Base-by-base conservation (phyloP, 1,140 invertebrate species). In the Drosophila sp. region DNA sequence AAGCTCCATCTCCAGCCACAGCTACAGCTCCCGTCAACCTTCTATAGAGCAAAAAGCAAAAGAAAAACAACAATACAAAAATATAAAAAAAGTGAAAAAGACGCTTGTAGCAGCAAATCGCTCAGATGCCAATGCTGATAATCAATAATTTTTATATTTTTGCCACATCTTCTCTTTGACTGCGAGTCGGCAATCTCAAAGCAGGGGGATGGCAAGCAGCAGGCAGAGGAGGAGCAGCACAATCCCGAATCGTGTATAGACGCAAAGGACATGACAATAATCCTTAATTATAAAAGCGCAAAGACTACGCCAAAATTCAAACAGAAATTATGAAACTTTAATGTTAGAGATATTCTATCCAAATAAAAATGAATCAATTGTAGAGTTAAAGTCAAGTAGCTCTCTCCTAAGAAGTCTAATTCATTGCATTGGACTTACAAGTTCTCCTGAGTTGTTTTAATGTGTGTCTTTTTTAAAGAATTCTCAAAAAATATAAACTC, bases 91-190 rank as follows among this genome's bases (percentile, higher is more conserved):
- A 78, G 70, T 69, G 70, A 75, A 67, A 67, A 83, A 72, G 73
- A 72, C 60, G 70, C 70, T 80, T 81, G 79, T 76, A 60, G 79
- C 79, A 67, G 71, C 84, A 89, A 89, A 89, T 89, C 84, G 84
- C 58, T 75, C 66, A 73, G 77, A 89, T 89, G 85, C 84, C 84
- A 84, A 71, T 70, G 73, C 80, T 89, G 84, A 89, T 89, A 89
- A 89, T 89, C 84, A 89, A 89, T 89, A 89, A 89, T 89, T 89
- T 80, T 89, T 89, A 84, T 89, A 89, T 87, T 89, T 87, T 63
- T 84, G 70, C 72, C 80, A 80, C 79, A 83, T 80, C 76, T 27
- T 50, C 8, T 2, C 44, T 50, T 50, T 50, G 23, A 60, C 62
- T 41, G 38, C 10, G 66, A 55, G 62, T 63, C 73, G 67, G 38